These are phyloP conservation scores for Polyommatus icarus DNA, from an alignment of 2,888 invertebrate genomes.

Conservation along the genomic window DNA sequence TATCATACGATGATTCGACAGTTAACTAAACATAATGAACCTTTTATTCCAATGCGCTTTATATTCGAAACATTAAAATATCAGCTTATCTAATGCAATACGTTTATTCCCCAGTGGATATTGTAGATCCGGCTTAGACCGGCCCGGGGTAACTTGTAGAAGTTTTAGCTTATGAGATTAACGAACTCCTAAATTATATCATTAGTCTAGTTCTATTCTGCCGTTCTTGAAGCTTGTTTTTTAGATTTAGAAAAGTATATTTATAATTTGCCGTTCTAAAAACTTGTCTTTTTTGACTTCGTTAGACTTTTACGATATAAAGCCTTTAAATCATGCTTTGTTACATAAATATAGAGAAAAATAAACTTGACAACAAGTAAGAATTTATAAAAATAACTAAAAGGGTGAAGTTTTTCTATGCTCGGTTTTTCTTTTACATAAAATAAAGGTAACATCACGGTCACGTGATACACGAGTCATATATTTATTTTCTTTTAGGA, in stretches of 20 bases:
- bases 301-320: too few relatives aligned
- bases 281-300: too few relatives aligned
- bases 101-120: conserved; percentile 37
- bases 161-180: conserved; percentile 39
- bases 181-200: conserved; percentile 23
- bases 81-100: conserved; percentile 34
- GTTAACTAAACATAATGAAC: not conserved
- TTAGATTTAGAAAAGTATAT: too few relatives aligned
- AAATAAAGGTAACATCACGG: too few relatives aligned
- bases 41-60: not conserved
- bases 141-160: conserved; percentile 33
- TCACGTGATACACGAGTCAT: too few relatives aligned
- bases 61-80: not conserved
- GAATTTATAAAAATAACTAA: conserved; percentile 1
- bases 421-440: too few relatives aligned
- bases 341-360: not conserved
- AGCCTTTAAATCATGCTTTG: too few relatives aligned
- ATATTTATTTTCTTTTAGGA: too few relatives aligned
- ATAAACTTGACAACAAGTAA: not conserved
- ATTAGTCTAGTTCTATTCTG: not conserved
- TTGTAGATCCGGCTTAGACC: conserved; percentile 40
- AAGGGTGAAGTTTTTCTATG: too few relatives aligned
- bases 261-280: too few relatives aligned
- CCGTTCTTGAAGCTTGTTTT: too few relatives aligned
- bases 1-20: too few relatives aligned